Evolutionary conservation across 23 tunicate species (phyloP), one percentile per base, ranked within the genome.

Genomic region (Halocynthia roretzi): DNA sequence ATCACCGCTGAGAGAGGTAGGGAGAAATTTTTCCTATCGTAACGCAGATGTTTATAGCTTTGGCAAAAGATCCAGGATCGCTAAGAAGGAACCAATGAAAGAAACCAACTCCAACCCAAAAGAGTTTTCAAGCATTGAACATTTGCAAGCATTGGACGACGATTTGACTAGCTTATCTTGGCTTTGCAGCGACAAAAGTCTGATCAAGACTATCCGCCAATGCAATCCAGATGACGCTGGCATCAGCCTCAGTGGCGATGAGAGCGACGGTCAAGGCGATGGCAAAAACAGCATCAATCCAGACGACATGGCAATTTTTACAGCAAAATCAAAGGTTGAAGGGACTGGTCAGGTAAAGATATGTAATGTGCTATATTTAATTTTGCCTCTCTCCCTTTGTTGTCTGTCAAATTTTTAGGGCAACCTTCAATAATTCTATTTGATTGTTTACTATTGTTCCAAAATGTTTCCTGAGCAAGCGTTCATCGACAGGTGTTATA

Each of bases 191-290:
- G 78, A 90, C 81, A 85, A 85, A 70, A 81, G 77, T n/a, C 70
- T 90, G 70, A 23, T 81, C 23, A 65, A 77, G 21, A 77, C 90
- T 55, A 90, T 90, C 23, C 70, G 97, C 65, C 85, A 60, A 31
- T 85, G 86, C 65, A 90, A 90, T 66, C 97, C 97, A 10, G 97
- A 90, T 70, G 97, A 90, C 66, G 91, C 90, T 22, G 97, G 97
- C 10, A 90, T 84, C 40, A 71, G 97, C 21, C 51, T 84, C 52
- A 90, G 97, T 54, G 97, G 90, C 10, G 97, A 90, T 56, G 97
- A 90, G 57, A 81, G 23, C 44, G 90, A 80, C 8, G 67, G 14
- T 11, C 84, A 85, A 10, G 83, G 76, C n/a, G 87, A 77, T 44
- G 52, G 50, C 7, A 75, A 53, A 66, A 75, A 62, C 14, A 40